A percentile compares a stretch with the other conserved stretches of the same genome.
Evolutionary conservation across 37 sponge, comb jelly and placozoan species (phyloP).

Genomic region (Halisarca cf. caerulea): DNA sequence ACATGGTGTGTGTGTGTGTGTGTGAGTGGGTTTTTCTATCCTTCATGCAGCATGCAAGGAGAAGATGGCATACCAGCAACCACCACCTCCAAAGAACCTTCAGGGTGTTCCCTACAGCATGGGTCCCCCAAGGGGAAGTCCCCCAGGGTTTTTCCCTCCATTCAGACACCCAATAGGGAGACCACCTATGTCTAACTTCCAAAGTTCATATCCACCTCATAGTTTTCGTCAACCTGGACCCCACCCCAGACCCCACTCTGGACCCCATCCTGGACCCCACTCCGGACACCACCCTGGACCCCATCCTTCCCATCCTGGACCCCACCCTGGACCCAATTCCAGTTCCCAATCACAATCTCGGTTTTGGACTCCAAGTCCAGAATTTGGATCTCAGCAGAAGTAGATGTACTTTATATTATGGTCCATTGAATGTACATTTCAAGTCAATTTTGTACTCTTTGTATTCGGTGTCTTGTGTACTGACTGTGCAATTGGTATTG

Average conservation of each 20-base stretch:
- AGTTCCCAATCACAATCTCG: background rate
- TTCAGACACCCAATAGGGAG: background rate
- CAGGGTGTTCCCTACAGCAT: background rate
- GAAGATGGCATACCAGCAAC: slow-evolving; percentile 14
- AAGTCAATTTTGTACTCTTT: too few species aligned
- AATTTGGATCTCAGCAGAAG: too few species aligned
- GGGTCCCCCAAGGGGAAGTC: background rate
- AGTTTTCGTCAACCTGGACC: background rate
- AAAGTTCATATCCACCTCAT: background rate
- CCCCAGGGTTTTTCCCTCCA: background rate
- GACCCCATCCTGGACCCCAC: background rate
- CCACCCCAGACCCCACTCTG: background rate
- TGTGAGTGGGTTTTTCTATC: background rate
- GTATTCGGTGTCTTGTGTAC: too few species aligned
- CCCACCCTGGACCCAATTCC: background rate
- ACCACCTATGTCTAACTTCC: background rate
- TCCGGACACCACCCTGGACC: background rate
- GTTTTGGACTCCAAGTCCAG: too few species aligned
- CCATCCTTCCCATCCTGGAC: background rate
- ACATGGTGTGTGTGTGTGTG: too few species aligned
- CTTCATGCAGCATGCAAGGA: slow-evolving; percentile 9
- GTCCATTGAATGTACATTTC: too few species aligned
- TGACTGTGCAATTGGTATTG: too few species aligned
- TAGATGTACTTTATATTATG: too few species aligned
- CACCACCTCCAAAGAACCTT: slow-evolving; percentile 15